Conservation (phyloP, 2,888 invertebrate species). For the Drosophila demipolita region DNA sequence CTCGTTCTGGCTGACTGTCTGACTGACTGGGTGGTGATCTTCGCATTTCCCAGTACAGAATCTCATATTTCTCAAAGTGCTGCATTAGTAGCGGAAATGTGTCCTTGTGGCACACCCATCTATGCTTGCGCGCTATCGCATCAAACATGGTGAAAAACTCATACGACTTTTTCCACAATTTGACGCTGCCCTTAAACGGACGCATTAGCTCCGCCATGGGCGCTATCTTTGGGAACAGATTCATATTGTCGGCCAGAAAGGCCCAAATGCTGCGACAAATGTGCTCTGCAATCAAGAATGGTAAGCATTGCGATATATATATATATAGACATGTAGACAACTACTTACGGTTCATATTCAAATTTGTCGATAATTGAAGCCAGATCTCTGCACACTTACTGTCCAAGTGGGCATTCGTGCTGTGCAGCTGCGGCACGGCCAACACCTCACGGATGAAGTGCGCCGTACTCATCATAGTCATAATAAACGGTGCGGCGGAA, state of each 20-base stretch:
- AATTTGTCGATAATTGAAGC: slow-evolving; percentile 57
- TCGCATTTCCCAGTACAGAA: slow-evolving; percentile 58
- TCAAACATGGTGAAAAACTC: slow-evolving; percentile 67
- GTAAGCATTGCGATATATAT: not conserved
- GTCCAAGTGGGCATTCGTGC: slow-evolving; percentile 20
- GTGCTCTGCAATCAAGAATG: slow-evolving; percentile 40
- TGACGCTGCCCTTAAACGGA: slow-evolving; percentile 48
- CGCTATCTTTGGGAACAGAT: slow-evolving; percentile 68
- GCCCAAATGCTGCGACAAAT: slow-evolving; percentile 69
- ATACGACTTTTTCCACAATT: slow-evolving; percentile 66
- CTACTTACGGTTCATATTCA: slow-evolving; percentile 63
- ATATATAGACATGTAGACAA: not conserved
- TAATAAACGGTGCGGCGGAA: not conserved
- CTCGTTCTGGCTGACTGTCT: rapidly evolving
- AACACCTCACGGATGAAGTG: slow-evolving; percentile 71
- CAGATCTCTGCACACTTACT: slow-evolving; percentile 47
- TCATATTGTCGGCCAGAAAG: slow-evolving; percentile 66
- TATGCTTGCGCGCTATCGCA: slow-evolving; percentile 56
- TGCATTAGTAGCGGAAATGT: slow-evolving; percentile 51
- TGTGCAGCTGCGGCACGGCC: slow-evolving; percentile 74
- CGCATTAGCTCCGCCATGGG: slow-evolving; percentile 73
- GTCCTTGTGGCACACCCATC: slow-evolving; percentile 47
- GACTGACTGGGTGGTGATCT: slow-evolving; percentile 24
- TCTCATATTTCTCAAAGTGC: slow-evolving; percentile 37
- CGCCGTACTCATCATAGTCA: slow-evolving; percentile 55